Percentiles rank a stretch among this genome's conserved stretches.
These are phyloP conservation scores for Papilio dardanus DNA, from an alignment of 1,140 invertebrate species.

Conservation along the genomic window DNA sequence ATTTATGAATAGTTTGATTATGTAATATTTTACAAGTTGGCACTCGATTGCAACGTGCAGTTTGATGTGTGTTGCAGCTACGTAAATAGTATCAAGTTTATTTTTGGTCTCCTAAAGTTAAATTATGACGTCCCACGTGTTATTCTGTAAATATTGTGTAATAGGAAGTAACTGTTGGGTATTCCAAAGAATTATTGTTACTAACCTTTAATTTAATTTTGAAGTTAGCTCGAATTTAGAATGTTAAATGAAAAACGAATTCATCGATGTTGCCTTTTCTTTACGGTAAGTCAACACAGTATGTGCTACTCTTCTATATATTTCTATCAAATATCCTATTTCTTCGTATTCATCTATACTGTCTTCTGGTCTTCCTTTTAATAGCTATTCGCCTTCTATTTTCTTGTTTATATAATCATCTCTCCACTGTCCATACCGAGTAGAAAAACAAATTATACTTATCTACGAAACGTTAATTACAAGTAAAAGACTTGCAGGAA, in stretches of 20 bases:
- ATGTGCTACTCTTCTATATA: too few species aligned
- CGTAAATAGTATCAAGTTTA: neutral
- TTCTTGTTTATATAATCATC: too few species aligned
- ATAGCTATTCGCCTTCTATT: too few species aligned
- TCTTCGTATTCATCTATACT: too few species aligned
- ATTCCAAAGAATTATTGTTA: neutral
- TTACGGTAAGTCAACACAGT: too few species aligned
- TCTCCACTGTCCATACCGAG: too few species aligned
- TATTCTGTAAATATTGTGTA: neutral
- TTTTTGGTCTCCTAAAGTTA: neutral
- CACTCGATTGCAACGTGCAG: neutral
- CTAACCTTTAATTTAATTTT: neutral
- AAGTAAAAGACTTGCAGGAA: slow-evolving; percentile 10
- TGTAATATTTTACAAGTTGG: slow-evolving; percentile 30
- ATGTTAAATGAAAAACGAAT: too few species aligned
- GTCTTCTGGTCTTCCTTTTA: too few species aligned
- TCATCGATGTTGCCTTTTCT: too few species aligned
- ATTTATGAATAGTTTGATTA: slow-evolving; percentile 7
- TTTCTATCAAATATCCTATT: too few species aligned
- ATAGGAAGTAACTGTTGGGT: neutral
- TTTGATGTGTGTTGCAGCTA: neutral
- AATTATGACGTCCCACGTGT: neutral
- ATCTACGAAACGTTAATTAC: neutral
- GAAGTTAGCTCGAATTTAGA: too few species aligned
- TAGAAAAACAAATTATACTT: neutral